These are phyloP conservation scores for Rhadina sibilatrix DNA, from an alignment of 2,113 vertebrate genomes.

Conservation along the genomic window DNA sequence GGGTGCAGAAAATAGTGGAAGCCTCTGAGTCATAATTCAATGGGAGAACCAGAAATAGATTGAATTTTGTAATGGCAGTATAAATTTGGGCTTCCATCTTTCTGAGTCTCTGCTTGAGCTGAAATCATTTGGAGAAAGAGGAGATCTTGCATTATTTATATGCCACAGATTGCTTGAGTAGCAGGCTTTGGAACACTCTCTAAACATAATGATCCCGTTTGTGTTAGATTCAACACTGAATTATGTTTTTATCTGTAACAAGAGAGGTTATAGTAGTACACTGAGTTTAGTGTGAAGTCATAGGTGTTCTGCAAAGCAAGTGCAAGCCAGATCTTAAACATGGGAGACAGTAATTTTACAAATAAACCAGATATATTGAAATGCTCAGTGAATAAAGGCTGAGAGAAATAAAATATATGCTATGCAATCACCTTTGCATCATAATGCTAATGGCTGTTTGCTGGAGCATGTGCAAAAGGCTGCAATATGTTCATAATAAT, in stretches of 20 bases:
- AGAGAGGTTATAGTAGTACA: not conserved
- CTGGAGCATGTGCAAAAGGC: not conserved
- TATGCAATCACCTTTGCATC: not conserved
- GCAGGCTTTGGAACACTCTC: constrained; percentile 65
- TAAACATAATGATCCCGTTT: constrained; percentile 72
- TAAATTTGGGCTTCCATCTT: constrained; percentile 60
- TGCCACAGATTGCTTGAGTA: constrained; percentile 79
- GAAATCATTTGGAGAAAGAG: constrained; percentile 69
- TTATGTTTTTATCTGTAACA: constrained; percentile 61
- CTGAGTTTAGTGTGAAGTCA: not conserved
- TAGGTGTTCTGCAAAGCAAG: constrained; percentile 12
- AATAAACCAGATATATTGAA: not conserved
- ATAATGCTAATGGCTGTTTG: not conserved
- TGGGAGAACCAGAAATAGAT: constrained; percentile 79
- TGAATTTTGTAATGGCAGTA: constrained; percentile 75
- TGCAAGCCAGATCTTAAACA: not conserved
- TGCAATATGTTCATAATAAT: not conserved
- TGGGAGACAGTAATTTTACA: not conserved
- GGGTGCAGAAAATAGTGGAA: constrained; percentile 65
- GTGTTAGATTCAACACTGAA: constrained; percentile 62
- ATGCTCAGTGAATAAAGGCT: not conserved
- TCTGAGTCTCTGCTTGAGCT: constrained; percentile 71
- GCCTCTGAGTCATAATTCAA: constrained; percentile 78
- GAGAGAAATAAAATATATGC: not conserved
- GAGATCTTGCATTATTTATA: constrained; percentile 89